Percentiles rank a stretch among this genome's conserved stretches.
These are phyloP conservation scores for Hydriomena furcata DNA, from an alignment of 2,888 invertebrate genomes.

Conservation along the genomic window DNA sequence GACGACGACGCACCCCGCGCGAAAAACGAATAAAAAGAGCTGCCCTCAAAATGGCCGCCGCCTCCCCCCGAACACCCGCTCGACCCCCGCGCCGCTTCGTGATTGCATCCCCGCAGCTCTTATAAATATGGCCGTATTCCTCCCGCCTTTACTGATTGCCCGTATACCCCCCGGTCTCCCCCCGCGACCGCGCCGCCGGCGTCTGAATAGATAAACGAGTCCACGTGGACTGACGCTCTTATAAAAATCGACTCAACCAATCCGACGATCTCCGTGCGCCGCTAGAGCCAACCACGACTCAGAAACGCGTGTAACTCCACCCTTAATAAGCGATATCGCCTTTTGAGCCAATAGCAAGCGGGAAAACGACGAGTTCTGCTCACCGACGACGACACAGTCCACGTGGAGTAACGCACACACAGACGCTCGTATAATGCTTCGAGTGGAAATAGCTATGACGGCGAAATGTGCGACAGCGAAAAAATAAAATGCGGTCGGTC, in stretches of 20 bases:
- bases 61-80: conserved; percentile 74
- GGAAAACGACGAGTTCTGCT: conserved; percentile 65
- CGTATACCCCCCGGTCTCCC: conserved; percentile 83
- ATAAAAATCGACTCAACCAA: conserved; percentile 81
- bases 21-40: conserved; percentile 86
- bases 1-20: conserved; percentile 81
- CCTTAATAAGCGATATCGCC: conserved; percentile 82
- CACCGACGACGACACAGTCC: conserved; percentile 77
- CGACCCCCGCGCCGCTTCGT: conserved; percentile 82
- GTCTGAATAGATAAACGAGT: conserved; percentile 85
- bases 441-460: conserved; percentile 84
- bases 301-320: conserved; percentile 79
- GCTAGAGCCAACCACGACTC: conserved; percentile 54
- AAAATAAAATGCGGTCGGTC: conserved; percentile 84
- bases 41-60: conserved; percentile 90
- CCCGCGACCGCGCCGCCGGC: conserved; percentile 83
- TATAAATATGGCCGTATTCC: conserved; percentile 85
- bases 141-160: conserved; percentile 85
- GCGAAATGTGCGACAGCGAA: conserved; percentile 84
- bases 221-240: conserved; percentile 82
- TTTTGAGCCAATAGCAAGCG: conserved; percentile 57
- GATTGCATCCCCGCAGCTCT: conserved; percentile 85
- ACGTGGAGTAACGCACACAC: conserved; percentile 80
- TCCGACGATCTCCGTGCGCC: conserved; percentile 46
- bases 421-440: conserved; percentile 78